Percentiles rank a stretch among this genome's conserved stretches.
Evolutionary conservation across 2,797 vertebrate species (phyloP).

Genomic region (Caiman crocodilus): DNA sequence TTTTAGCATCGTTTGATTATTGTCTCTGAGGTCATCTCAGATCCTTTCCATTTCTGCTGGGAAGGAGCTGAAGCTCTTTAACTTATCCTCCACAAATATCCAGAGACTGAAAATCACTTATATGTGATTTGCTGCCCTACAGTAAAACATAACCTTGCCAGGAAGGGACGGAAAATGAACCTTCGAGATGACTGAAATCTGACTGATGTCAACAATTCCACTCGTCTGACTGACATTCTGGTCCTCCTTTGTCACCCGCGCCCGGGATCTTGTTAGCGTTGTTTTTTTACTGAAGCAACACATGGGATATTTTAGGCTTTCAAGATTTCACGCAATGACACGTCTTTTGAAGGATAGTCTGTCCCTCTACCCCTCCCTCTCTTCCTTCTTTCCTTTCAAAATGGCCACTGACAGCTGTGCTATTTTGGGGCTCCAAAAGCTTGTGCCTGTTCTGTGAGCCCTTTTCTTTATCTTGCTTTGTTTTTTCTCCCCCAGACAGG

Average conservation of each 20-base stretch:
- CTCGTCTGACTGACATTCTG: slow-evolving; percentile 37
- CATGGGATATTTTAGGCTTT: not conserved
- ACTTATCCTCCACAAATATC: not conserved
- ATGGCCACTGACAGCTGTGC: no score
- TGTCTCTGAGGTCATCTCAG: not conserved
- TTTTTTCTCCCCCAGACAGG: no score
- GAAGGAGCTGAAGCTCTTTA: not conserved
- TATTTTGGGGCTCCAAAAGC: no score
- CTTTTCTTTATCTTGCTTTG: no score
- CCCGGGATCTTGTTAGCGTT: not conserved
- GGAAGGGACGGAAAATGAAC: slow-evolving; percentile 37
- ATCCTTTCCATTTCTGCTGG: not conserved
- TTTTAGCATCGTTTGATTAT: not conserved
- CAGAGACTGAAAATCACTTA: not conserved
- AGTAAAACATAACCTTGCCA: not conserved
- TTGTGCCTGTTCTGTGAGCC: no score
- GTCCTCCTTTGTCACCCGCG: not conserved
- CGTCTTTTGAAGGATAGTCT: not conserved
- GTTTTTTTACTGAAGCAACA: not conserved
- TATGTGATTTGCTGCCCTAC: not conserved
- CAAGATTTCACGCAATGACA: not conserved
- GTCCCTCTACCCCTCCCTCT: not conserved
- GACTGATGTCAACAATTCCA: slow-evolving; percentile 33
- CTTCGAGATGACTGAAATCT: slow-evolving; percentile 10
- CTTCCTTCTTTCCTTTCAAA: not conserved